Base-by-base conservation (phyloP, 2,113 vertebrate genomes). In the Seriola aureovittata region DNA sequence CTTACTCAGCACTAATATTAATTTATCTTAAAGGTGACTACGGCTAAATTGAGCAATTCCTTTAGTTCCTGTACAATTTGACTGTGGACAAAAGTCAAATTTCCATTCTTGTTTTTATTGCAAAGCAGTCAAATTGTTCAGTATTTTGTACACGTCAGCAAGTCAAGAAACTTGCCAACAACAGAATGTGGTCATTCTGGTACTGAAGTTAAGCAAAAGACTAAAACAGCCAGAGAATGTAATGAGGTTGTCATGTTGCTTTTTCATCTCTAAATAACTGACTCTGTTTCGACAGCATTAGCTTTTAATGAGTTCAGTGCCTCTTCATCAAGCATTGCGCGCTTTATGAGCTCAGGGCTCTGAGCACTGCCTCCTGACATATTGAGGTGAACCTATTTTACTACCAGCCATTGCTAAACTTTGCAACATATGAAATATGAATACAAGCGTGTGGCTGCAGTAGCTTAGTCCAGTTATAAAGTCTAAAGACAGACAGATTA, bases 401-500 rank as follows among this genome's bases (percentile, higher is more conserved):
- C 54, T 29, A 76, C 40, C 71, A 88, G 66, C 57, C 57, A 55
- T 25, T n/a, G 69, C 90, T 87, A 87, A 86, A 89, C 75, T 80
- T 80, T 80, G 81, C 23, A 71, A 71, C 79, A 54, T 60, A 80
- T 84, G 66, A 84, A 90, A 84, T 85, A 57, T 80, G 78, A 86
- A 88, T 86, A 76, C 75, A 54, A 57, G 76, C 21, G 73, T 44
- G 71, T 34, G 70, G 44, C 36, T 52, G 29, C 74, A 52, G 72
- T 12, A 10, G 58, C 17, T 46, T 75, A 62, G 67, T 75, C 52
- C 44, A 71, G n/a, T 84, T 40, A 71, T 68, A 40, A 62, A 75
- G 21, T 52, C 34, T 67, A 17, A 55, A 67, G 57, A 32, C 34
- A 67, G 29, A 63, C 29, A 58, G 29, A 48, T 55, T 0, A 14